Evolutionary conservation across 2,113 vertebrate species (phyloP).

Genomic region (Ctenomys sociabilis): DNA sequence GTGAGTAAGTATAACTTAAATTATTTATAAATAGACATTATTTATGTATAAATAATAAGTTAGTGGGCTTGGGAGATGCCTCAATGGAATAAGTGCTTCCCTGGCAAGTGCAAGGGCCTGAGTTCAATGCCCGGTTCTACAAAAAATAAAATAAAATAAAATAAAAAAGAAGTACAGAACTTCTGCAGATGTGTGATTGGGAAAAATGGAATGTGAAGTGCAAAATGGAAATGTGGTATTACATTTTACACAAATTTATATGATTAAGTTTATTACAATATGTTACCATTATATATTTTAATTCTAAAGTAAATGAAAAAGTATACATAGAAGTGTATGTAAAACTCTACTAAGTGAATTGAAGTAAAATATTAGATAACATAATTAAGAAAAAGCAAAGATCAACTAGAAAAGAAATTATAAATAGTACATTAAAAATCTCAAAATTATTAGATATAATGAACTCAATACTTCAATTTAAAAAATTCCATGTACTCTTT

Average conservation of each 20-base stretch:
- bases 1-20: neutral
- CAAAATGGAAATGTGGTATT: neutral
- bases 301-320: neutral
- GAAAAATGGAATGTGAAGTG: neutral
- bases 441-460: neutral
- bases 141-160: too few species aligned
- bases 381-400: neutral
- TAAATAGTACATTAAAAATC: neutral
- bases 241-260: neutral
- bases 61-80: too few species aligned
- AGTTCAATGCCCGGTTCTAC: too few species aligned
- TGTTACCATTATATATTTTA: neutral
- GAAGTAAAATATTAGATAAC: neutral
- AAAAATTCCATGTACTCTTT: too few species aligned
- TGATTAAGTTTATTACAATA: neutral
- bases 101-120: too few species aligned
- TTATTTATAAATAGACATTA: neutral
- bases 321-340: neutral
- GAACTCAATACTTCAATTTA: neutral
- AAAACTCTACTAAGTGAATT: neutral
- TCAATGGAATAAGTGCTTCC: too few species aligned
- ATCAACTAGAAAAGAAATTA: neutral
- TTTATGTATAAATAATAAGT: neutral
- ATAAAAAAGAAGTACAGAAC: neutral
- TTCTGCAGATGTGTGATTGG: neutral